Conservation (phyloP, 2,888 invertebrate species). For the Acanthosepion pharaonis region DNA sequence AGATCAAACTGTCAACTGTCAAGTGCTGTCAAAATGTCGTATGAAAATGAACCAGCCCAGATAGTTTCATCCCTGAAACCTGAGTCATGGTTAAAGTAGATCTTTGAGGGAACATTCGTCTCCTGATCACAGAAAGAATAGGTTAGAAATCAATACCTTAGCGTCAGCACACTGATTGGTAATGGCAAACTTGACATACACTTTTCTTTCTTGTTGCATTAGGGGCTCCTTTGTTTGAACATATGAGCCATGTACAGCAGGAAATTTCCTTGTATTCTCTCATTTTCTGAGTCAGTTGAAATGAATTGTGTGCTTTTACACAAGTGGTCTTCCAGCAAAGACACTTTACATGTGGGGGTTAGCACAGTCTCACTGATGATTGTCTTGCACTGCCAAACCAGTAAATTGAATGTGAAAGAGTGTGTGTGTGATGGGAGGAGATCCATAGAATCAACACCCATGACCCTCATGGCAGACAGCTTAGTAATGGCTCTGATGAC, state of each 20-base stretch:
- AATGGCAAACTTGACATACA: conserved; percentile 42
- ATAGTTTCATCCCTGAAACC: neutral
- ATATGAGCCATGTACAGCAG: neutral
- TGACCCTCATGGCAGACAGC: neutral
- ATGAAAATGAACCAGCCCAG: neutral
- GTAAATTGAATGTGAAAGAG: neutral
- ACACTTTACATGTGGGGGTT: neutral
- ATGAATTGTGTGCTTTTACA: neutral
- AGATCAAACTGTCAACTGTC: conserved; percentile 35
- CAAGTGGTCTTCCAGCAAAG: neutral
- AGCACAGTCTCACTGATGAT: neutral
- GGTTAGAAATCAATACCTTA: conserved; percentile 39
- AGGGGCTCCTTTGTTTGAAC: conserved; percentile 11
- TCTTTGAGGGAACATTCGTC: neutral
- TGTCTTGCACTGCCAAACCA: neutral
- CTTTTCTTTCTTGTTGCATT: conserved; percentile 35
- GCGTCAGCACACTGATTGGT: neutral
- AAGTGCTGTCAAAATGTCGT: conserved; percentile 39
- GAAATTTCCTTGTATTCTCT: neutral
- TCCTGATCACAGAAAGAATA: neutral
- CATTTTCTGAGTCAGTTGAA: neutral
- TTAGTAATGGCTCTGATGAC: neutral
- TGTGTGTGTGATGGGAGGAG: no score
- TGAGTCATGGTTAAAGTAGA: neutral
- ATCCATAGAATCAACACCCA: neutral